Evolutionary conservation across 2,888 invertebrate genomes (phyloP).

Genomic region (Rotaria magnacalcarata): DNA sequence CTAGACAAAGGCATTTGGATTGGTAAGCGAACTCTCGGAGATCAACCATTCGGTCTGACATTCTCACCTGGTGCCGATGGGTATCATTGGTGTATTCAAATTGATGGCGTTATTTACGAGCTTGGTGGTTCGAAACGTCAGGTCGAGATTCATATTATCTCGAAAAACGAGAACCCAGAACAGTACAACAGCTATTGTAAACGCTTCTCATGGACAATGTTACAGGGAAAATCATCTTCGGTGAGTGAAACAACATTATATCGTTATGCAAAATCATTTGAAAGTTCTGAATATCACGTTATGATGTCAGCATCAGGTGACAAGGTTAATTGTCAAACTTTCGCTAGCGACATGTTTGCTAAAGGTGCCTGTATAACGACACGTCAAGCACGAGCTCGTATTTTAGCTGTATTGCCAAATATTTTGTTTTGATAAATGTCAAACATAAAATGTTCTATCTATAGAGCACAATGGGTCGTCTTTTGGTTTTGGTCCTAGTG

Average conservation of each 20-base stretch:
- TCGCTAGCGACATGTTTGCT: too few relatives aligned
- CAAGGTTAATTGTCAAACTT: too few relatives aligned
- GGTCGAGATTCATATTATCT: not conserved
- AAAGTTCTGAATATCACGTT: too few relatives aligned
- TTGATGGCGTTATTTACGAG: not conserved
- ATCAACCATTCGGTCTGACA: not conserved
- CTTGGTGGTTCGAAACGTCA: not conserved
- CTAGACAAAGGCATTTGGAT: not conserved
- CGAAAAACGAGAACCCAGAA: not conserved
- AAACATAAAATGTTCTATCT: too few relatives aligned
- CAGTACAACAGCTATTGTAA: not conserved
- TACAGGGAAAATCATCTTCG: not conserved
- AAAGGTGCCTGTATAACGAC: too few relatives aligned
- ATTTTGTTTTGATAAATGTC: too few relatives aligned
- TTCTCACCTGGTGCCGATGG: not conserved
- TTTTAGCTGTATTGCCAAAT: too few relatives aligned
- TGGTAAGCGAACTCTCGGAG: not conserved
- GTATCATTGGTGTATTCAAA: constrained; percentile 9
- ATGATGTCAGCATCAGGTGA: too few relatives aligned
- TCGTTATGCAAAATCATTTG: not conserved
- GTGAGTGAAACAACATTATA: not conserved
- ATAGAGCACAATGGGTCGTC: too few relatives aligned
- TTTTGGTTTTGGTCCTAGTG: too few relatives aligned
- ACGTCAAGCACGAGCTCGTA: too few relatives aligned
- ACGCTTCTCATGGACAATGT: not conserved